These are phyloP conservation scores for Erannis defoliaria DNA, from an alignment of 2,888 invertebrate species.

Conservation along the genomic window DNA sequence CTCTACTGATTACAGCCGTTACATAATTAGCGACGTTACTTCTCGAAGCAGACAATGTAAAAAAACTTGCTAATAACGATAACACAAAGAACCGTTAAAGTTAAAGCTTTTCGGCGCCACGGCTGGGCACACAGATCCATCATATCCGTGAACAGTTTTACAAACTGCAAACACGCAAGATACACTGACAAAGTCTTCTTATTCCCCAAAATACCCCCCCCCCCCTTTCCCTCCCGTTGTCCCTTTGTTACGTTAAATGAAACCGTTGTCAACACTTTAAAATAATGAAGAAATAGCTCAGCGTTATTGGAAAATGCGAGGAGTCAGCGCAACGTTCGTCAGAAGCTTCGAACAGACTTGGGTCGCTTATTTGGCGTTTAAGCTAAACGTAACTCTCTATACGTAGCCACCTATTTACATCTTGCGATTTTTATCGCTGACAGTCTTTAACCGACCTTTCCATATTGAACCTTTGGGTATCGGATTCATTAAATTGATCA, in stretches of 20 bases:
- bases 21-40: no score
- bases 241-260: constrained; percentile 3
- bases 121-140: background rate
- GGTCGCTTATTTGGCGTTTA: background rate
- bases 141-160: background rate
- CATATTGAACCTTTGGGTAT: constrained; percentile 4
- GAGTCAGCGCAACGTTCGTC: background rate
- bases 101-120: background rate
- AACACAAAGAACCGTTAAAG: no score
- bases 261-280: constrained; percentile 2
- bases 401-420: background rate
- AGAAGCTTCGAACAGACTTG: background rate
- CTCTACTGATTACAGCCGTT: no score
- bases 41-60: no score
- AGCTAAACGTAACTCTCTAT: background rate
- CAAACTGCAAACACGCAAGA: constrained; percentile 2
- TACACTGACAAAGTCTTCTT: background rate
- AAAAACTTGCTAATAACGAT: no score
- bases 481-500: constrained; percentile 12
- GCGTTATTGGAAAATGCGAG: constrained; percentile 6
- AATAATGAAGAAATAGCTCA: constrained; percentile 14
- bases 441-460: constrained; percentile 7
- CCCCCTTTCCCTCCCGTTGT: no score
- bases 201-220: background rate
- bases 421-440: constrained; percentile 10